phyloP scores from a whole-genome alignment of 2,113 vertebrate species.

The Perca fluviatilis region DNA sequence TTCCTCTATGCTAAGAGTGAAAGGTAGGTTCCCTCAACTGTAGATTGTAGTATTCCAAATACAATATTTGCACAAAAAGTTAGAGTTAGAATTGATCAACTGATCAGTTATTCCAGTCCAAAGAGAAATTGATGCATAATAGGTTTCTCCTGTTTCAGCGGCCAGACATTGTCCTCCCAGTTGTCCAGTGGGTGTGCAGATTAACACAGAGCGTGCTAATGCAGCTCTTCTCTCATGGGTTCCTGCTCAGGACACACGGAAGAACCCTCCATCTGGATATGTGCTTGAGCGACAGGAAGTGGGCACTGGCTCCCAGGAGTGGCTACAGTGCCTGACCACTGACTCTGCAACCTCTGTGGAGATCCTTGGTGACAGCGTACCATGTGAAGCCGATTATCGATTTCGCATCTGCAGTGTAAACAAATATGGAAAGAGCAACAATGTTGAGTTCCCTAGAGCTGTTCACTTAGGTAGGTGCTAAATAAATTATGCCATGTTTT shows the following conservation, averaged over 20 bases:
- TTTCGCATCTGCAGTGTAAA: slow-evolving; percentile 93
- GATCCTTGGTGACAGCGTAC: slow-evolving; percentile 92
- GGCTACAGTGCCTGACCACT: slow-evolving; percentile 94
- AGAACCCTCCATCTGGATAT: slow-evolving; percentile 88
- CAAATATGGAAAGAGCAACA: slow-evolving; percentile 90
- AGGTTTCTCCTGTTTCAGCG: slow-evolving; percentile 77
- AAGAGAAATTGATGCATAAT: background rate
- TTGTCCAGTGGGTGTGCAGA: slow-evolving; percentile 87
- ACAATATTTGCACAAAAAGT: background rate
- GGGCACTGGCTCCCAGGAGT: slow-evolving; percentile 87
- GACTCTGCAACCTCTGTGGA: slow-evolving; percentile 90
- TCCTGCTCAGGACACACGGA: slow-evolving; percentile 85
- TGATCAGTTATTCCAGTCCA: background rate
- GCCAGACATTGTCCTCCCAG: slow-evolving; percentile 90
- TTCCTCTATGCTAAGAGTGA: slow-evolving; percentile 93
- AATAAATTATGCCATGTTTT: background rate
- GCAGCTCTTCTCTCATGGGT: slow-evolving; percentile 91
- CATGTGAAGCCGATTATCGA: slow-evolving; percentile 91
- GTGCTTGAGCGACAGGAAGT: slow-evolving; percentile 92
- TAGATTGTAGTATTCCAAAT: background rate
- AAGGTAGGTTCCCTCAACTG: slow-evolving; percentile 84
- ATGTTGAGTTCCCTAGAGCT: slow-evolving; percentile 90
- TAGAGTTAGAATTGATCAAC: background rate
- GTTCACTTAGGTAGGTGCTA: slow-evolving; percentile 90
- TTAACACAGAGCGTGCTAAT: slow-evolving; percentile 91